Evolutionary conservation across 1,140 invertebrate genomes (phyloP), one percentile per base, ranked within the genome.

Genomic region (Dendroctonus valens): DNA sequence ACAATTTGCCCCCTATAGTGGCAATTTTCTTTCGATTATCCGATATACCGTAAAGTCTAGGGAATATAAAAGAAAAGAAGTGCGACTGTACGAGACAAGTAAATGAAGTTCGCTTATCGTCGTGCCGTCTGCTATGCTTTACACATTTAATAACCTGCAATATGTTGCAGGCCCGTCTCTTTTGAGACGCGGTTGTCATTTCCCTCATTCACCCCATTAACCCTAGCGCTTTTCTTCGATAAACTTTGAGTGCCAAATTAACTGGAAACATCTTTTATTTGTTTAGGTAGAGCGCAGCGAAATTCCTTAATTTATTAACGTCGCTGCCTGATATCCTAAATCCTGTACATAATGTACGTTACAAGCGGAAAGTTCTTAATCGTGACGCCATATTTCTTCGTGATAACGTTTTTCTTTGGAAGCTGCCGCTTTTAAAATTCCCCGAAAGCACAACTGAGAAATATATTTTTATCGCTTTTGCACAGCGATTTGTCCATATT

Each of bases 91-190:
- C 38, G 15, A 60, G 65, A 67, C 65, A 67, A 67, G 65, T 62
- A 62, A 57, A 67, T 67, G 51, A 62, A 67, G 58, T 40, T 40
- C 53, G 53, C 50, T 66, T 66, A 66, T 67, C 59, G 46, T 42
- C 53, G 38, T 59, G 44, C 57, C 41, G 65, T 61, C 65, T 53
- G 50, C 41, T 9, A 61, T 54, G 65, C 58, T 61, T 67, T 67
- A 62, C 52, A 67, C 65, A 67, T 67, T 67, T 67, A 67, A 67
- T 67, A 67, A 67, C 65, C 58, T 62, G 65, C 65, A 67, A 67
- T 67, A 67, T 67, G 65, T 67, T 62, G 65, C 65, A 61, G 65
- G 41, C 65, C 53, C 55, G 50, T 60, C 65, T 55, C 51, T 67
- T 67, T 60, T 60, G 58, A 60, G 65, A 49, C 12, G 58, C 65